Conservation (phyloP, 2,888 invertebrate species). For the Carabus problematicus region DNA sequence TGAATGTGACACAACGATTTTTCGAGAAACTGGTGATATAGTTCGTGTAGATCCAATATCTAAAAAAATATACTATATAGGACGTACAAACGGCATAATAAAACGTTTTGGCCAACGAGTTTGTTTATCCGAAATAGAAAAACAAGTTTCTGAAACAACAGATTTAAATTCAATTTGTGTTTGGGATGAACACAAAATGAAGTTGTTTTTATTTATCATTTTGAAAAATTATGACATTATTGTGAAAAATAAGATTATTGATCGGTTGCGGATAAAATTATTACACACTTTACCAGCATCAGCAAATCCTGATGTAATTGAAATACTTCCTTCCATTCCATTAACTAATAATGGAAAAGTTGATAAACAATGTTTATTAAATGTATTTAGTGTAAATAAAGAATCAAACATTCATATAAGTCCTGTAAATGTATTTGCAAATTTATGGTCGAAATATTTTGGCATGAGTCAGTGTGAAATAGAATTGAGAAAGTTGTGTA, state of each 20-base stretch:
- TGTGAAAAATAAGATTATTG: slow-evolving; percentile 49
- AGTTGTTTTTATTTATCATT: slow-evolving; percentile 64
- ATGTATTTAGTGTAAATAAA: slow-evolving; percentile 55
- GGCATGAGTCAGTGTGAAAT: slow-evolving; percentile 52
- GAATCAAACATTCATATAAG: slow-evolving; percentile 44
- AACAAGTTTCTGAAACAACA: slow-evolving; percentile 58
- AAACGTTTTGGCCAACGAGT: slow-evolving; percentile 81
- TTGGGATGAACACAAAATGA: slow-evolving; percentile 61
- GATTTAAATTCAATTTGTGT: slow-evolving; percentile 64
- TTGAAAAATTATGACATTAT: slow-evolving; percentile 48
- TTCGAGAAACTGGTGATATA: slow-evolving; percentile 76
- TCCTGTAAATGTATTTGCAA: slow-evolving; percentile 50
- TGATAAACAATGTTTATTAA: slow-evolving; percentile 60
- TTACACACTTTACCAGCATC: slow-evolving; percentile 55
- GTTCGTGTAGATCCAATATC: slow-evolving; percentile 57
- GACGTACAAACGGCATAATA: slow-evolving; percentile 72
- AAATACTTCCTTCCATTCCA: slow-evolving; percentile 66
- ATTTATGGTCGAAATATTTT: slow-evolving; percentile 52
- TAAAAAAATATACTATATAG: slow-evolving; percentile 65
- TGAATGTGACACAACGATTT: slow-evolving; percentile 52
- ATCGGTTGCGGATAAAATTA: slow-evolving; percentile 52
- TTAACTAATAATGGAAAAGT: slow-evolving; percentile 76
- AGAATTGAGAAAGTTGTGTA: slow-evolving; percentile 51
- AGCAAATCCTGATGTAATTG: slow-evolving; percentile 68
- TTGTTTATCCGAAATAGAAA: slow-evolving; percentile 67